Conservation (phyloP, 2,113 vertebrate genomes). For the Oryzias melastigma region DNA sequence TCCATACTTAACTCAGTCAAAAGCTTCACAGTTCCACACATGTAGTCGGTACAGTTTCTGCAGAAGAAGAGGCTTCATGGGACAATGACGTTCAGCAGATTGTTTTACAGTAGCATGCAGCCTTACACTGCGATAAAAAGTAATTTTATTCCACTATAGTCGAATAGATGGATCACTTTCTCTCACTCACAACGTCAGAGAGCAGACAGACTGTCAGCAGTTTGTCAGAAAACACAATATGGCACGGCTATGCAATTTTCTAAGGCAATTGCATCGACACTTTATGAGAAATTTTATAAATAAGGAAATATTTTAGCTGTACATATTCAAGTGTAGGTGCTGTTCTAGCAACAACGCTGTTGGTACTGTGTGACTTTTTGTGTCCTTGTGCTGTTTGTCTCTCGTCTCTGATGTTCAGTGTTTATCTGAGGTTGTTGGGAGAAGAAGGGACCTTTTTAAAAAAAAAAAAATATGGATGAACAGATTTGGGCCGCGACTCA, state of each 20-base stretch:
- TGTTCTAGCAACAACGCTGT: slow-evolving; percentile 45
- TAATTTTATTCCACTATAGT: too few species aligned
- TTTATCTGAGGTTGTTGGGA: slow-evolving; percentile 35
- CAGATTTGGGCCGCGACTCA: slow-evolving; percentile 4
- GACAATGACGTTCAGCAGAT: too few species aligned
- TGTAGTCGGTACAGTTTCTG: slow-evolving; percentile 37
- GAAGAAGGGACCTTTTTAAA: slow-evolving; percentile 45
- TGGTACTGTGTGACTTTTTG: slow-evolving; percentile 48
- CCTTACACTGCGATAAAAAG: too few species aligned
- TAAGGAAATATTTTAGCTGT: slow-evolving; percentile 72
- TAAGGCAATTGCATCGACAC: slow-evolving; percentile 74
- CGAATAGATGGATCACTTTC: slow-evolving; percentile 12
- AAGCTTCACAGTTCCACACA: slow-evolving; percentile 19
- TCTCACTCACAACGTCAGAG: slow-evolving; percentile 7
- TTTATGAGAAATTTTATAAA: slow-evolving; percentile 72
- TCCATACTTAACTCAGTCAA: slow-evolving; percentile 26
- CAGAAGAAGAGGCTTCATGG: not conserved
- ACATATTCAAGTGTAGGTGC: slow-evolving; percentile 61
- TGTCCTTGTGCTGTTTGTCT: slow-evolving; percentile 32
- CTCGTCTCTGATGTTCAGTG: slow-evolving; percentile 31
- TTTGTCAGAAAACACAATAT: slow-evolving; percentile 30
- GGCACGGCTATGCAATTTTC: slow-evolving; percentile 74
- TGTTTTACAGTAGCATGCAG: too few species aligned
- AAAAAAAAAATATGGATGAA: slow-evolving; percentile 2
- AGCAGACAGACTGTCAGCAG: slow-evolving; percentile 30